Conservation (phyloP, 2,888 invertebrate genomes). For the Drosophila neotestacea region DNA sequence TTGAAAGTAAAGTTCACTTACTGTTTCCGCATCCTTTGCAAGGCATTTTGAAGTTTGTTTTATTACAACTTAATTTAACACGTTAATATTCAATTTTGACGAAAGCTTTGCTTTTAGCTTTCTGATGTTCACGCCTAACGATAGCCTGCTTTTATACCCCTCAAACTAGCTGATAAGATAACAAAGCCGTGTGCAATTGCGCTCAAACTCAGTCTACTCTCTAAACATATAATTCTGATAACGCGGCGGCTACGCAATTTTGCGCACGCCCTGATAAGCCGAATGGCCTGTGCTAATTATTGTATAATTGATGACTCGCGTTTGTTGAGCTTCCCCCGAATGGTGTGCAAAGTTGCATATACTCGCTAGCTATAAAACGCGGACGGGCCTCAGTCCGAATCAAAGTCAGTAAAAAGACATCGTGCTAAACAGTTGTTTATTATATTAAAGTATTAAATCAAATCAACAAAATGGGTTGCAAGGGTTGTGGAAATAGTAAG, state of each 20-base stretch:
- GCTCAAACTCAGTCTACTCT: neutral
- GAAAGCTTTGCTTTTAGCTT: conserved; percentile 17
- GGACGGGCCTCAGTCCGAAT: neutral
- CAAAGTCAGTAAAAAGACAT: conserved; percentile 22
- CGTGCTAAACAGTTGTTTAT: conserved; percentile 5
- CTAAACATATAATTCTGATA: conserved; percentile 6
- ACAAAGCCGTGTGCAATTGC: conserved; percentile 61
- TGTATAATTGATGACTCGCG: conserved; percentile 8
- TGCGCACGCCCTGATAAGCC: conserved; percentile 53
- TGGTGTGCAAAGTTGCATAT: conserved; percentile 60
- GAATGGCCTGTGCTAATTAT: conserved; percentile 4
- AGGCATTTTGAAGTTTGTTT: conserved; percentile 60
- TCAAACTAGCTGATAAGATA: conserved; percentile 45
- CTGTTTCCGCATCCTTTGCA: conserved; percentile 79
- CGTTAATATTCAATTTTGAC: neutral
- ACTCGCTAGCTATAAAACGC: conserved; percentile 53
- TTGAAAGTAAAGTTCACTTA: conserved; percentile 44
- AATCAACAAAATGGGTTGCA: conserved; percentile 68
- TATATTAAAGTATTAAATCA: neutral
- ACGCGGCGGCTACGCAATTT: conserved; percentile 34
- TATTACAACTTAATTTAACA: neutral
- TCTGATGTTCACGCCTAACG: conserved; percentile 9
- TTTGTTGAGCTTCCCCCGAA: neutral
- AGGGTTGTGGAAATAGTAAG: conserved; percentile 74
- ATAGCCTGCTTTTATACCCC: conserved; percentile 40